Conservation (phyloP, 30 jellyfish, hydroid and myxozoan genomes). For the Mastigias papua region DNA sequence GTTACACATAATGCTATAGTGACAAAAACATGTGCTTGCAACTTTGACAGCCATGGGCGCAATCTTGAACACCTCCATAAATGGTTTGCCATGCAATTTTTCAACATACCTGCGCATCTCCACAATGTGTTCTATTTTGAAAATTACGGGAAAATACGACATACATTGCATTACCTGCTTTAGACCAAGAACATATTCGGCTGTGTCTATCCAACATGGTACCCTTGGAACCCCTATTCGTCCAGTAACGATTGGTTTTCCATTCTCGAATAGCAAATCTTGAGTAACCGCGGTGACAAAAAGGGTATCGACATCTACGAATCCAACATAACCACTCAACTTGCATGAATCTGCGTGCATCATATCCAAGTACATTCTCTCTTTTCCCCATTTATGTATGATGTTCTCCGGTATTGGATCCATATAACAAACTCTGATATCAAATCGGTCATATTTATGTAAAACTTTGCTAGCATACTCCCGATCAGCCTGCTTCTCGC, state of each 20-base stretch:
- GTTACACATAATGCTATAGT: no score
- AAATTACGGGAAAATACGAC: constrained; percentile 29
- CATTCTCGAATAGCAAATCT: constrained; percentile 19
- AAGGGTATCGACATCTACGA: constrained; percentile 58
- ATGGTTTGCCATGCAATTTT: no score
- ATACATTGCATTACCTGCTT: no score
- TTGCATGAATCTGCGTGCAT: no score
- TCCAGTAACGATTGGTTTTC: constrained; percentile 21
- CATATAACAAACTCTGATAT: constrained; percentile 24
- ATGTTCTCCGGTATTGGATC: no score
- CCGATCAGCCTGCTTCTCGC: constrained; percentile 41
- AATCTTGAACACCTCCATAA: background rate
- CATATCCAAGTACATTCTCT: no score
- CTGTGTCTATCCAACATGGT: background rate
- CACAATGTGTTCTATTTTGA: constrained; percentile 13
- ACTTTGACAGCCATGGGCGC: background rate
- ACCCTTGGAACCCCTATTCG: constrained; percentile 3
- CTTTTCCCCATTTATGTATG: no score
- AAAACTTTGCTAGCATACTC: constrained; percentile 11
- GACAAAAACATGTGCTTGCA: background rate
- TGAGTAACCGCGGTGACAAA: constrained; percentile 27
- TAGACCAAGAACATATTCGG: constrained; percentile 18
- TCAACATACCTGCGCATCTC: constrained; percentile 8
- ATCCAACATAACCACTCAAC: constrained; percentile 37
- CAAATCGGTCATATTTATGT: background rate